Base-by-base conservation (phyloP, 1,140 invertebrate genomes). In the Zaprionus gabonicus region DNA sequence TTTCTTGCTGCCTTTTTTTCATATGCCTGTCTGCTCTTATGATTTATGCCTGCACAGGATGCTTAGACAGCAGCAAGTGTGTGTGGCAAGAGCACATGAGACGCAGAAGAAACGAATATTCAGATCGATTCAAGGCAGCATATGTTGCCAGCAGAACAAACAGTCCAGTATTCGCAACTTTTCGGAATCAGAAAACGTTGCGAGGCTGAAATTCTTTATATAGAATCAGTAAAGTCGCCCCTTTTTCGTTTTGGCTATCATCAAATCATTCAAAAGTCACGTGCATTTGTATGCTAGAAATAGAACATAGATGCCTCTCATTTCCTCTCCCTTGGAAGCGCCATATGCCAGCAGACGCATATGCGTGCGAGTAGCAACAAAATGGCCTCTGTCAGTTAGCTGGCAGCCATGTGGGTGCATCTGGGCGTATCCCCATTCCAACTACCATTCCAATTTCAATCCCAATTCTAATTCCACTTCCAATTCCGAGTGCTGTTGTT, bases 1-100 rank as follows among this genome's bases (percentile, higher is more conserved):
- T 53, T 44, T 63, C 36, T 51, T 64, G 25, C 27, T 59, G 1
- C 31, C 41, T 71, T 57, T 28, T 57, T 51, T 67, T 55, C 38
- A 53, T 65, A 20, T 58, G 55, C 63, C 71, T 74, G 78, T 75
- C 81, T 66, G 69, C 70, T 64, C 23, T 71, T 81, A 81, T 87
- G 81, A 87, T 87, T 87, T 88, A 87, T 88, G 81, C 25, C 46
- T 7, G 60, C 63, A 70, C 80, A 81, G 85, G 70, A 87, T 80
- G 74, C 78, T 83, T 70, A 75, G 74, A 56, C 67, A 78, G 71
- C 80, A 9, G 31, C 77, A 74, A 84, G 78, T 83, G 84, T 88
- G 82, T 85, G 63, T 67, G 59, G 62, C 31, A 34, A 10, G 38
- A 74, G 75, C 74, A 71, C 41, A 76, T 65, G 71, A 70, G 31